Evolutionary conservation across 1,140 invertebrate species (phyloP).

Genomic region (Caligus rogercresseyi): DNA sequence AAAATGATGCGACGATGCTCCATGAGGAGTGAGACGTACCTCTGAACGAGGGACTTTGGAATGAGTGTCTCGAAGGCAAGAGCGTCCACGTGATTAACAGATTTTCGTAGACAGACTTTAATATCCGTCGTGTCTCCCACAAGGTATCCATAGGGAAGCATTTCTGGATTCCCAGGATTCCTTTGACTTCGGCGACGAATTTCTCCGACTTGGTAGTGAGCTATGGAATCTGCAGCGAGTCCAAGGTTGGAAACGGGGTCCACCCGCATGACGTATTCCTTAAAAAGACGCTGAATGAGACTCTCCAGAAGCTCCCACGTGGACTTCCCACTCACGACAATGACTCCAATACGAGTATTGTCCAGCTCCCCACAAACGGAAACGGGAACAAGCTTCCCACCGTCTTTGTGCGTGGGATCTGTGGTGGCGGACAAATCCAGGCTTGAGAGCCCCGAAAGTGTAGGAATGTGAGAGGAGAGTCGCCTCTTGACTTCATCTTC

Average conservation of each 20-base stretch:
- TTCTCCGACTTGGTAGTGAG: constrained; percentile 80
- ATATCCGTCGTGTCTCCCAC: constrained; percentile 74
- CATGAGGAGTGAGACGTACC: constrained; percentile 65
- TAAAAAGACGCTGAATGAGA: constrained; percentile 72
- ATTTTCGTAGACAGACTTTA: constrained; percentile 29
- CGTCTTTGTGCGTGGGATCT: constrained; percentile 15
- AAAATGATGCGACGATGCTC: constrained; percentile 84
- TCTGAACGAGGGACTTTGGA: constrained; percentile 83
- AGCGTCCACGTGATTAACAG: constrained; percentile 47
- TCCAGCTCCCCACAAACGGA: neutral
- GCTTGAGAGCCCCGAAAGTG: constrained; percentile 34
- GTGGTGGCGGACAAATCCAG: constrained; percentile 23
- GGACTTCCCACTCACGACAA: constrained; percentile 75
- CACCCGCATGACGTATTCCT: constrained; percentile 78
- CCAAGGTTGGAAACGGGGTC: constrained; percentile 82
- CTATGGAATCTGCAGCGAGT: constrained; percentile 66
- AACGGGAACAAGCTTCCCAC: constrained; percentile 14
- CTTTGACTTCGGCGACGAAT: constrained; percentile 44
- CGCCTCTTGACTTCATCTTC: constrained; percentile 59
- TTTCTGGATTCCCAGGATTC: constrained; percentile 46
- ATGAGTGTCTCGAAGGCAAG: constrained; percentile 89
- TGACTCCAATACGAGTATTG: constrained; percentile 52
- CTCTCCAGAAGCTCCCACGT: constrained; percentile 87
- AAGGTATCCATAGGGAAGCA: constrained; percentile 80
- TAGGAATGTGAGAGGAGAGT: constrained; percentile 59